Evolutionary conservation across 2,888 invertebrate species (phyloP).

Genomic region (Himalopsyche tibetana): DNA sequence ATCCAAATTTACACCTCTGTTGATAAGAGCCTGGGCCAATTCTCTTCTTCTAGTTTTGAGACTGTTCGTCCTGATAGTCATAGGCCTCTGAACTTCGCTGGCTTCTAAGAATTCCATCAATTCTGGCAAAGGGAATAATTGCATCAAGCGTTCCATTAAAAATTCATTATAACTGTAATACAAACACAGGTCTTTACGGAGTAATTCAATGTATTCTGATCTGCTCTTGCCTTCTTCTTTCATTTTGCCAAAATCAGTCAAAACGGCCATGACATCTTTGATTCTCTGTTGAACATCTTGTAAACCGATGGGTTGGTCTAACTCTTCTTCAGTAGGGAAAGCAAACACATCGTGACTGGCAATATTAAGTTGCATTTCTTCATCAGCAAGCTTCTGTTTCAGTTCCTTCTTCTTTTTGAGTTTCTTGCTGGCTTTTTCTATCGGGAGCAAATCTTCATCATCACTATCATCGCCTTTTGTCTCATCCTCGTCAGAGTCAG

Average conservation of each 20-base stretch:
- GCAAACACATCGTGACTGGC: slow-evolving; percentile 85
- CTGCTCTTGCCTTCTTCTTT: slow-evolving; percentile 84
- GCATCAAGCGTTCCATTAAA: slow-evolving; percentile 93
- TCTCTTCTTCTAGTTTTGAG: slow-evolving; percentile 94
- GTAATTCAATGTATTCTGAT: slow-evolving; percentile 87
- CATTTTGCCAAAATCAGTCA: slow-evolving; percentile 86
- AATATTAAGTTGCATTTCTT: slow-evolving; percentile 89
- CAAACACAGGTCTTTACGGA: slow-evolving; percentile 90
- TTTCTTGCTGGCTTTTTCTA: slow-evolving; percentile 89
- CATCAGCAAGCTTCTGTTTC: slow-evolving; percentile 84
- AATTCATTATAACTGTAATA: slow-evolving; percentile 99
- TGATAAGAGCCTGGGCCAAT: slow-evolving; percentile 95
- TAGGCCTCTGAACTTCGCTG: slow-evolving; percentile 94
- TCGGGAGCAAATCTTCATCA: slow-evolving; percentile 86
- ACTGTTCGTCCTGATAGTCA: slow-evolving; percentile 97
- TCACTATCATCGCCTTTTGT: slow-evolving; percentile 70
- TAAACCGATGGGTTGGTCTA: slow-evolving; percentile 83
- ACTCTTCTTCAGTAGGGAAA: slow-evolving; percentile 87
- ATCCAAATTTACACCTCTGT: slow-evolving; percentile 98
- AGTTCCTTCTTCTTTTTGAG: slow-evolving; percentile 84
- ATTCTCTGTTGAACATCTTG: slow-evolving; percentile 93
- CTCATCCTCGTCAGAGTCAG: slow-evolving; percentile 69
- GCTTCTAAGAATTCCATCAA: slow-evolving; percentile 96
- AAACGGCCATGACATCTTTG: slow-evolving; percentile 87
- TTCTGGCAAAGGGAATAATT: slow-evolving; percentile 91